Base-by-base conservation (phyloP, 2,888 invertebrate genomes). In the Spodoptera exigua region DNA sequence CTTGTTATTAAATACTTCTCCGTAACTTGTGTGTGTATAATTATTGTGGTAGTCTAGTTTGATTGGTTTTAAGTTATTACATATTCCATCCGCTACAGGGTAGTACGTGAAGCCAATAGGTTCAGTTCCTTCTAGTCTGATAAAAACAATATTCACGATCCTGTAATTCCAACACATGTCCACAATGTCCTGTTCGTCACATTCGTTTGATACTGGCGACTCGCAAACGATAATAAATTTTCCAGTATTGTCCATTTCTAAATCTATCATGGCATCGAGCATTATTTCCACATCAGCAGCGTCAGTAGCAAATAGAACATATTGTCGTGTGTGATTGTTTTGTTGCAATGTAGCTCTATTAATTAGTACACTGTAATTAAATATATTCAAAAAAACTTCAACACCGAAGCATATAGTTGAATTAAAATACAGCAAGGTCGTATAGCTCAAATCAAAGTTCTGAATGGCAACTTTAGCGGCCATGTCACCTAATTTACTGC, bases 181-280 rank as follows among this genome's bases (percentile, higher is more conserved):
- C 14, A 87, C 80, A 5, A 87, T 85, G 49, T 79, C 64, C 2
- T 53, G 47, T 74, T 91, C 89, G 57, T 89, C 78, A 61, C 92
- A 93, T 21, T 86, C 75, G n/a, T 54, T 37, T 2, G 46, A 35
- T 36, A 67, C 49, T 37, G 70, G 44, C 5, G 89, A 88, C 65
- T 84, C 79, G 58, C 93, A 92, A 46, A 89, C 67, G 10, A 91
- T 74, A n/a, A 92, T 83, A 61, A 81, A 89, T 61, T 83, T 87
- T 0, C 90, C 90, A 0, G 86, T 88, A 56, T 88, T 92, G 61
- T 89, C 87, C 49, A 89, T 88, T 56, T 82, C 59, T 48, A 82
- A 76, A 7, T 61, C 55, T 17, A 70, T 68, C 79, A 89, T 81
- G 79, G 83, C 84, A 17, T 79, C 56, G 12, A 93, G 63, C 57